Base-by-base conservation (phyloP, 2,888 invertebrate species). In the Acrocera orbiculus region DNA sequence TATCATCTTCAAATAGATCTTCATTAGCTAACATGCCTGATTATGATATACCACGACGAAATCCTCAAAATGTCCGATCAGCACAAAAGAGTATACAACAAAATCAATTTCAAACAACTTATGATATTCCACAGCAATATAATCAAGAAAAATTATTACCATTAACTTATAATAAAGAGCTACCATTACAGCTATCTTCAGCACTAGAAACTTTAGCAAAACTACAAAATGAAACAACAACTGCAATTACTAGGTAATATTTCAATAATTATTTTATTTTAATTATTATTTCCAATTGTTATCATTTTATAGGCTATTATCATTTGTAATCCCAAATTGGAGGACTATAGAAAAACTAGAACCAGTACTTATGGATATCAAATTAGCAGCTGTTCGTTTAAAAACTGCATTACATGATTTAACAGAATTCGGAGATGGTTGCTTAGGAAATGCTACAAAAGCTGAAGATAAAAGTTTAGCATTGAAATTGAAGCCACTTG, bases 401-500 rank as follows among this genome's bases (percentile, higher is more conserved):
- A 69, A 79, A 43, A 78, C 82, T 4, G 77, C 83, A 2, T 60
- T 90, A 20, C 80, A 83, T 53, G 87, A 90, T 63, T 71, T 90
- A 38, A 73, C 85, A 0, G 82, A 87, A 45, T 92, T 92, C 54
- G 77, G 82, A 1, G 83, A 85, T 56, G 86, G 89, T 22, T 76
- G 86, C 16, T 62, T 89, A 38, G 87, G 85, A 23, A 89, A 89
- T 56, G 85, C 87, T 6, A 73, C 76, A 26, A 72, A 75, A 52
- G 80, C 81, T 31, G 75, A 78, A 45, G 85, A 85, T 56, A 81
- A 81, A 63, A 76, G 73, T 47, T 62, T 81, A 50, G 73, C 69
- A 41, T 65, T 66, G 48, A 85, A 80, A 58, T 64, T 89, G 49
- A 68, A 76, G 22, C 81, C 82, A 7, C 62, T 86, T 46, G 78